phyloP scores from a whole-genome alignment of 2,888 invertebrate species.

The Drosophila anomalata region DNA sequence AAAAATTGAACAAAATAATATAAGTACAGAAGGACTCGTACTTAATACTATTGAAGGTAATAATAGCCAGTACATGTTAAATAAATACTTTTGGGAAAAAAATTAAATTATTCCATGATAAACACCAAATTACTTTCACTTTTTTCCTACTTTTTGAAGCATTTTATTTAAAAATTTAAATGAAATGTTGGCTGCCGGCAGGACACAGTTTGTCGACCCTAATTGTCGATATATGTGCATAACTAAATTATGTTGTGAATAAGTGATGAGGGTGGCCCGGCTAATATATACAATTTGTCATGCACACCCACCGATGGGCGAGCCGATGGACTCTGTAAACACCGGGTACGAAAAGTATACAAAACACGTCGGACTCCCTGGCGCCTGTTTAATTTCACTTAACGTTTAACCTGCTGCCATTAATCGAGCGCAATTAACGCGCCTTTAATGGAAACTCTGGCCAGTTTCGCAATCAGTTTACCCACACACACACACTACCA shows the following conservation, averaged over 20 bases:
- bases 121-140: background rate
- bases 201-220: no score
- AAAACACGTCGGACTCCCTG: constrained; percentile 48
- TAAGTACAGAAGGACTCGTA: no score
- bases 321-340: constrained; percentile 9
- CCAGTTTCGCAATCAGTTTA: constrained; percentile 30
- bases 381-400: constrained; percentile 77
- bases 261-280: background rate
- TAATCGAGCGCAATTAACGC: constrained; percentile 77
- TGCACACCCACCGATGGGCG: background rate
- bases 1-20: no score
- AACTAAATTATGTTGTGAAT: no score
- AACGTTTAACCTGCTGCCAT: constrained; percentile 78
- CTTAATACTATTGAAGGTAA: no score
- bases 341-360: constrained; percentile 36
- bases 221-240: background rate
- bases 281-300: background rate
- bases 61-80: no score
- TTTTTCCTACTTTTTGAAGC: no score
- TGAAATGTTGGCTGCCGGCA: no score
- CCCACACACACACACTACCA: constrained; percentile 17
- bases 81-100: no score
- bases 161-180: no score
- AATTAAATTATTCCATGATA: no score
- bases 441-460: constrained; percentile 63